Evolutionary conservation across 2,797 vertebrate genomes (phyloP), one percentile per base, ranked within the genome.

Genomic region (Cossypha caffra): DNA sequence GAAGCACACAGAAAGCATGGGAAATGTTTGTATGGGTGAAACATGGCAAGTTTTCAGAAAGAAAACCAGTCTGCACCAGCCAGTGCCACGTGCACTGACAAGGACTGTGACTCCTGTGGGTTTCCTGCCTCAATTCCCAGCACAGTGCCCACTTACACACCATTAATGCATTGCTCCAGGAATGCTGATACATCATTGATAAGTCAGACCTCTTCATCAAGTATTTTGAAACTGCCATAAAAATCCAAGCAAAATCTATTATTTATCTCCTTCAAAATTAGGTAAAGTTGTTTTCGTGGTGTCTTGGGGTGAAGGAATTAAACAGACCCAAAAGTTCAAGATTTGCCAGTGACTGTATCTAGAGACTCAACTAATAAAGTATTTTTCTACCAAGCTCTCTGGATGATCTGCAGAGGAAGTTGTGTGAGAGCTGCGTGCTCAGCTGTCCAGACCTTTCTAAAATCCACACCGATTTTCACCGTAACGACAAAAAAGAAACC

Each of bases 401-500:
- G 47, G 31, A 61, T 48, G 51, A 58, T 57, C 31, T 57, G 33
- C 37, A 69, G 47, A 55, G 25, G 21, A 68, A 33, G 13, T 9
- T 4, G 0, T 23, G 35, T 40, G 35, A 69, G 55, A 87, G 52
- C 37, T 51, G 73, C 33, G 6, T n/a, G 31, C 43, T 93, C 25
- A 20, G 16, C 48, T 89, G 62, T 87, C 58, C 77, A 82, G 63
- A 57, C 61, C 48, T 23, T 55, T 84, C 59, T 31, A 42, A 84
- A 88, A 69, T 24, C 83, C 40, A 35, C 14, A 24, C 38, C 45
- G 67, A 61, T 86, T 90, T 86, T 25, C 45, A 78, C 51, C 3
- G 1, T 10, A 79, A 76, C 37, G 85, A 68, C 82, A 68, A 75
- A 72, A 95, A 63, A 64, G 47, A 89, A 88, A 83, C n/a, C 64